phyloP scores from a whole-genome alignment of 2,797 vertebrate genomes.

The Scleropages formosus region DNA sequence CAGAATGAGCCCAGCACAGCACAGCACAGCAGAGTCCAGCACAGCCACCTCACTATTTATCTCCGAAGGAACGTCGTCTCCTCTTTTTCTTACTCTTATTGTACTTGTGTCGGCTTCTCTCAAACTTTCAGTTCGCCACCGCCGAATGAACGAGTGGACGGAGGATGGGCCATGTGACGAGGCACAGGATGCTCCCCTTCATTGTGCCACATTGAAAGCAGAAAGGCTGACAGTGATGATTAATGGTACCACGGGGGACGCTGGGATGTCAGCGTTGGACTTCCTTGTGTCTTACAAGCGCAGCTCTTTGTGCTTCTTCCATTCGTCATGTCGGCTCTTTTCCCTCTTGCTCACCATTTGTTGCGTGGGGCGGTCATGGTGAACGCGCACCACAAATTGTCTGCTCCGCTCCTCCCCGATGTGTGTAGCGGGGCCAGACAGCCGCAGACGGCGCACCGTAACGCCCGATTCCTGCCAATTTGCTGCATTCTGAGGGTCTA shows the following conservation, averaged over 20 bases:
- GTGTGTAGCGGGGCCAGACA: conserved; percentile 55
- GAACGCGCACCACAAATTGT: conserved; percentile 62
- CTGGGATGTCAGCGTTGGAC: conserved; percentile 29
- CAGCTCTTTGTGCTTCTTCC: conserved; percentile 32
- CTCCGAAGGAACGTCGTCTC: conserved; percentile 19
- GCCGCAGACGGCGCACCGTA: conserved; percentile 46
- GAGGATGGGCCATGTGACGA: neutral
- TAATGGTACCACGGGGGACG: conserved; percentile 19
- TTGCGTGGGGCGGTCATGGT: conserved; percentile 56
- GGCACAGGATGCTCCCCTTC: neutral
- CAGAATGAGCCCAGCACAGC: neutral
- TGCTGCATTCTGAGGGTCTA: conserved; percentile 47
- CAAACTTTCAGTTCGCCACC: neutral
- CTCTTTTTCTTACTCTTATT: neutral
- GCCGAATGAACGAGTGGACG: neutral
- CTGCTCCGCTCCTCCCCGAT: conserved; percentile 60
- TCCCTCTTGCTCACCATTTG: conserved; percentile 28
- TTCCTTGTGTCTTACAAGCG: conserved; percentile 29
- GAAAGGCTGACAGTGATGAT: conserved; percentile 1
- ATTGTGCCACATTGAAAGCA: neutral
- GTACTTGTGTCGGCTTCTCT: neutral
- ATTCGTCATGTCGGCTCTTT: conserved; percentile 49
- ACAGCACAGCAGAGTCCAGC: too few relatives aligned
- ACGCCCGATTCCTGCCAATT: conserved; percentile 51
- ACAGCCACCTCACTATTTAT: neutral